Base-by-base conservation (phyloP, 2,113 vertebrate genomes). In the Nannobrachium achirus region DNA sequence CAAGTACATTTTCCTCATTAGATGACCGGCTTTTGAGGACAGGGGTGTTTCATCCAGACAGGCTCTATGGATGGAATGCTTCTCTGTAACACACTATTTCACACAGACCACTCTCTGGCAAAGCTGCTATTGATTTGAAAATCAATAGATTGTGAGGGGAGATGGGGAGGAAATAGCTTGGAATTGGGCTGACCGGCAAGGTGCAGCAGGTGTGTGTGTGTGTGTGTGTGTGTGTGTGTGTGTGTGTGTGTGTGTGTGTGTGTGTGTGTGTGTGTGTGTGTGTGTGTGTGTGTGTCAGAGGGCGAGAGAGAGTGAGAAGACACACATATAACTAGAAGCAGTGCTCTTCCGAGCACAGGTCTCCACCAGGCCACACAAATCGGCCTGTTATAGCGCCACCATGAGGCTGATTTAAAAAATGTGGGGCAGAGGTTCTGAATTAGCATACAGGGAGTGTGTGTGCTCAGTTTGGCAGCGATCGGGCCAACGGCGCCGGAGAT, bases 81-180 rank as follows among this genome's bases (percentile, higher is more conserved):
- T 79, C 60, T 50, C 19, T 39, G 52, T 59, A 63, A 58, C 57
- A 38, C 66, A 75, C 56, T 38, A 11, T 82, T 76, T 77, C 71
- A 71, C 56, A 66, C 57, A 59, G 80, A 66, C 76, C 63, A 71
- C 73, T 76, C 73, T 76, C 82, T 70, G 76, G 69, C 76, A 88
- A 87, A 89, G 89, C 79, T 68, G 71, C 71, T 86, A 91, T 92
- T 86, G 92, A 92, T 92, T 91, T 90, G 69, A 61, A 83, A 91
- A 92, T 92, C 90, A 82, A 92, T 92, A 89, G 84, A 87, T 88
- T 87, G 87, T 88, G 88, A 92, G 86, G 78, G 80, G 80, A 87
- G 89, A 91, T 86, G 80, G 89, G 66, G 59, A 83, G 86, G 75
- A 91, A 89, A 92, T 86, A 80, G 82, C 62, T 74, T 51, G 71